These are phyloP conservation scores for Bilobella aurantiaca DNA, from an alignment of 1,140 invertebrate species.

Conservation along the genomic window DNA sequence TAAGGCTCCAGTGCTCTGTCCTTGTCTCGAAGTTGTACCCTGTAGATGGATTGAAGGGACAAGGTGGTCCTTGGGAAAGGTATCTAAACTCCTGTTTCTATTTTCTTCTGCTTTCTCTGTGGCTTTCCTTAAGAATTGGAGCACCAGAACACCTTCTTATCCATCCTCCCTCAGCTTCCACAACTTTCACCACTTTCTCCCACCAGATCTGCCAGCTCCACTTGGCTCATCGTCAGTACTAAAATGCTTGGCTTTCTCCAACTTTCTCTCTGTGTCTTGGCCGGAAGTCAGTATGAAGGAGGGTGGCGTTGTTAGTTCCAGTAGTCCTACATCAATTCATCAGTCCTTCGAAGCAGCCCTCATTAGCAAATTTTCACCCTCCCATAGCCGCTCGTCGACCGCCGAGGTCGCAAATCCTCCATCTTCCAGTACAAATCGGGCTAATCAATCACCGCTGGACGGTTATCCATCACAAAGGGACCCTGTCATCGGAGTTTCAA, in stretches of 20 bases:
- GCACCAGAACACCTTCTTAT: neutral
- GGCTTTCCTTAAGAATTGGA: neutral
- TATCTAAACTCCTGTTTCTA: neutral
- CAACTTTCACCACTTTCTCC: neutral
- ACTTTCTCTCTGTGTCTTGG: neutral
- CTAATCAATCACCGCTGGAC: no score
- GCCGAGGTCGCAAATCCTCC: neutral
- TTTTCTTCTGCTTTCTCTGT: constrained; percentile 1
- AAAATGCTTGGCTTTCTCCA: neutral
- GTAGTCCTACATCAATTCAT: neutral
- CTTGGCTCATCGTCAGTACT: neutral
- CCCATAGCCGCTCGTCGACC: neutral
- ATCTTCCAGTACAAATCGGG: neutral
- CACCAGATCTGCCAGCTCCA: neutral
- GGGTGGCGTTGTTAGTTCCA: constrained; percentile 1
- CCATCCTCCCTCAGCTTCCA: neutral
- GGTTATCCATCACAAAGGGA: no score
- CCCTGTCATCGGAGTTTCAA: no score
- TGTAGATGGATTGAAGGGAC: constrained; percentile 3
- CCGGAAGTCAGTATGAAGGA: neutral
- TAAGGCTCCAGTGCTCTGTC: neutral
- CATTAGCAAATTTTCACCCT: neutral
- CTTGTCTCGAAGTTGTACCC: neutral
- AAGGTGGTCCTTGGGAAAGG: neutral
- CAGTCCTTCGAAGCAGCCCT: neutral